Conservation (phyloP, 2,113 vertebrate genomes). For the Xenopus borealis region DNA sequence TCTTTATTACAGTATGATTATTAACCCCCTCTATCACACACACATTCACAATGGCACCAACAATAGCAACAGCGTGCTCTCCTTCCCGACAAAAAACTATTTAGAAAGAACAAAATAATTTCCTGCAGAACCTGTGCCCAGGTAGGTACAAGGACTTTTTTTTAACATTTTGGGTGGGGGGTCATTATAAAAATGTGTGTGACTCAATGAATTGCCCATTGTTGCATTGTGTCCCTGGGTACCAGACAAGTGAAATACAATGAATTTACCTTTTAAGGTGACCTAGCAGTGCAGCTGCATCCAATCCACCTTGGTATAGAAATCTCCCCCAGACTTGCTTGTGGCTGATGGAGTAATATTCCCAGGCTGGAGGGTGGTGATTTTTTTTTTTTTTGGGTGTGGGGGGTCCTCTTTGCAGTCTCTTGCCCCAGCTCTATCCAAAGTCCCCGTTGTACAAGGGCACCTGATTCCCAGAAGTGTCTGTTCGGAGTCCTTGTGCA, state of each 20-base stretch:
- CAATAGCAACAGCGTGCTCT: too few relatives aligned
- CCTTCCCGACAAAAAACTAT: too few relatives aligned
- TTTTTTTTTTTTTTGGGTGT: conserved; percentile 17
- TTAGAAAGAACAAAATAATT: too few relatives aligned
- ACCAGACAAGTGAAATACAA: too few relatives aligned
- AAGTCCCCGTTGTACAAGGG: conserved; percentile 39
- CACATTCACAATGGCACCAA: too few relatives aligned
- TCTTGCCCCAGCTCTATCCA: conserved; percentile 9
- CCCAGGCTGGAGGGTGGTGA: conserved; percentile 48
- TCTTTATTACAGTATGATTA: too few relatives aligned
- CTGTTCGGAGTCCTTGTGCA: conserved; percentile 41
- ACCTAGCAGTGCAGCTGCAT: conserved; percentile 52
- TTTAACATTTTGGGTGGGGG: too few relatives aligned
- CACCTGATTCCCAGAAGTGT: conserved; percentile 56
- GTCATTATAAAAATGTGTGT: neutral
- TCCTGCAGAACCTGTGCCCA: too few relatives aligned
- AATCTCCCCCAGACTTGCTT: conserved; percentile 58
- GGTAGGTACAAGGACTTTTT: too few relatives aligned
- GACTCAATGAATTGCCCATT: neutral
- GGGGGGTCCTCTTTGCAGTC: conserved; percentile 38
- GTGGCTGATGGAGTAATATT: conserved; percentile 57
- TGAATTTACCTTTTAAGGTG: conserved; percentile 69
- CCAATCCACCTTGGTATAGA: conserved; percentile 55
- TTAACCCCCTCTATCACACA: too few relatives aligned
- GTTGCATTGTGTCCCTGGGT: too few relatives aligned